Percentiles rank a stretch among this genome's conserved stretches.
Evolutionary conservation across 2,888 invertebrate species (phyloP).

Genomic region (Ypsolopha sequella): DNA sequence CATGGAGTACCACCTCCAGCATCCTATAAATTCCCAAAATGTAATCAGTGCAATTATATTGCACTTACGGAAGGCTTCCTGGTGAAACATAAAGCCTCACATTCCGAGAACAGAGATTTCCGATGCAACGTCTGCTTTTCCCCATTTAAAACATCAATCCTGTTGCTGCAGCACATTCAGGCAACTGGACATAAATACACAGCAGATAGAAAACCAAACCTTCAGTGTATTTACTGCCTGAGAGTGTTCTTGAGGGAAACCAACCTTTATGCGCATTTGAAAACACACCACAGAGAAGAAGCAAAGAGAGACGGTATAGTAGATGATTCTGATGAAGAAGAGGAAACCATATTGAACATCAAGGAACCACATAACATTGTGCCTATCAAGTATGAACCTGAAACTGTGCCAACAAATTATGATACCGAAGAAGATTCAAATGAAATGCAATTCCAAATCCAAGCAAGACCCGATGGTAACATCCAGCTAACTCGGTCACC

Average conservation of each 20-base stretch:
- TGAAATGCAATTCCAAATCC: conserved; percentile 41
- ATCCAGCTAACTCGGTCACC: conserved; percentile 49
- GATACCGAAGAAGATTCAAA: conserved; percentile 5
- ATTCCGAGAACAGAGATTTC: conserved; percentile 56
- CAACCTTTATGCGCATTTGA: conserved; percentile 79
- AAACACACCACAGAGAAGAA: conserved; percentile 73
- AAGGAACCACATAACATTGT: neutral
- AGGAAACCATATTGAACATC: conserved; percentile 5
- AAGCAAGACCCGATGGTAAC: conserved; percentile 49
- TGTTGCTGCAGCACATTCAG: conserved; percentile 64
- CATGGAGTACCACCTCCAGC: conserved; percentile 82
- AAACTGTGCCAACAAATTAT: neutral
- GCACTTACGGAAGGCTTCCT: conserved; percentile 81
- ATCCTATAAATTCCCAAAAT: conserved; percentile 82
- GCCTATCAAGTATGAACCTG: conserved; percentile 1
- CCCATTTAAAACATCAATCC: conserved; percentile 50
- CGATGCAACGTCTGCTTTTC: conserved; percentile 70
- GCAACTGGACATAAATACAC: conserved; percentile 66
- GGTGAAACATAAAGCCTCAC: conserved; percentile 77
- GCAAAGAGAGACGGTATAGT: conserved; percentile 74
- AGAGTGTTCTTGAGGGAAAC: conserved; percentile 78
- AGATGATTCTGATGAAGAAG: conserved; percentile 67
- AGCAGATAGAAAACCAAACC: conserved; percentile 49
- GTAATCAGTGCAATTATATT: conserved; percentile 80
- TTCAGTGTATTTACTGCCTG: conserved; percentile 80